Conservation (phyloP, 2,797 vertebrate genomes). For the Sorex maritimensis region DNA sequence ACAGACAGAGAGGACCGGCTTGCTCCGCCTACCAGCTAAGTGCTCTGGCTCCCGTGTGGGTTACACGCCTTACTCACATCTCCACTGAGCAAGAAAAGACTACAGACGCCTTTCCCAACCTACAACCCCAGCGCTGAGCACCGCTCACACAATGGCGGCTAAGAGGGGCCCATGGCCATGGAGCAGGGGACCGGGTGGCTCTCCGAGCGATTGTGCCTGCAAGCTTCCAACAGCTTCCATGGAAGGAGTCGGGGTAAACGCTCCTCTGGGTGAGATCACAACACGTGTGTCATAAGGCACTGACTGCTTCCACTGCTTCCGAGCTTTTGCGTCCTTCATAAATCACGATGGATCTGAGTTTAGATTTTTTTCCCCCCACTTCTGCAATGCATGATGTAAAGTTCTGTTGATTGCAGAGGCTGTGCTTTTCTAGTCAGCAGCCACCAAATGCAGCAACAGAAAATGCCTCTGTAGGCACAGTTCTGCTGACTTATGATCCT, state of each 20-base stretch:
- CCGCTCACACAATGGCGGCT: too few relatives aligned
- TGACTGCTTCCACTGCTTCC: conserved; percentile 18
- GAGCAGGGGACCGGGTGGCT: not conserved
- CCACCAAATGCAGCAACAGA: conserved; percentile 85
- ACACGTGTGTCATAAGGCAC: conserved; percentile 43
- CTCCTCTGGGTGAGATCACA: conserved; percentile 9
- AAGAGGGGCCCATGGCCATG: not conserved
- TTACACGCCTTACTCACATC: not conserved
- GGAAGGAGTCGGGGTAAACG: conserved; percentile 16
- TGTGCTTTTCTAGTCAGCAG: conserved; percentile 84
- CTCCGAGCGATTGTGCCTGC: not conserved
- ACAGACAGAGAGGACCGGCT: not conserved
- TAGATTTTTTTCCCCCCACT: conserved; percentile 62
- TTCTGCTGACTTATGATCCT: conserved; percentile 86
- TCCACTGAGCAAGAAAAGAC: too few relatives aligned
- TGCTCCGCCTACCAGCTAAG: not conserved
- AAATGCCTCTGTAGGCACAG: conserved; percentile 79
- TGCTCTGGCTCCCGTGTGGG: not conserved
- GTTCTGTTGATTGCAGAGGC: conserved; percentile 80
- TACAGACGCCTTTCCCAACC: too few relatives aligned
- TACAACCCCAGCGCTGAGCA: too few relatives aligned
- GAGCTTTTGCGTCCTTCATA: not conserved
- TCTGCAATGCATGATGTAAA: conserved; percentile 73
- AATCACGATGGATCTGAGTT: conserved; percentile 70
- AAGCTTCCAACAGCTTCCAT: not conserved